Conservation (phyloP, 2,888 invertebrate genomes). For the Ernsta delagoae region DNA sequence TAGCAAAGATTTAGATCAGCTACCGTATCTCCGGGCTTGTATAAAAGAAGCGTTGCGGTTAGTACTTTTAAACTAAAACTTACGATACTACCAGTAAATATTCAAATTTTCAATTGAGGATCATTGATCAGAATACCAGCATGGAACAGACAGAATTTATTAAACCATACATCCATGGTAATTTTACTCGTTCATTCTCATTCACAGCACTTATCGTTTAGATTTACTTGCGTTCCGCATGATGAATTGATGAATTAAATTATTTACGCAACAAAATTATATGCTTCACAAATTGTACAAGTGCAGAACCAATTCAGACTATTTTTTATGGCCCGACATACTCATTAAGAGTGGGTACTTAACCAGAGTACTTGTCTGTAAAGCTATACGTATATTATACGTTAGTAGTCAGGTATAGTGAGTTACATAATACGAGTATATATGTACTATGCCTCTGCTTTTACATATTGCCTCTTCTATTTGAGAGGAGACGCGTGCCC, state of each 20-base stretch:
- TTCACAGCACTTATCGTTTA: slow-evolving; percentile 13
- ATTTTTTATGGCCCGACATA: slow-evolving; percentile 1
- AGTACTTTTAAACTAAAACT: slow-evolving; percentile 41
- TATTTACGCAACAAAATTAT: slow-evolving; percentile 24
- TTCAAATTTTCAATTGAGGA: no score
- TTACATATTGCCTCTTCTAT: no score
- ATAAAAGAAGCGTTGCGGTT: slow-evolving; percentile 91
- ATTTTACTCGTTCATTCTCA: neutral
- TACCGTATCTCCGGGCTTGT: slow-evolving; percentile 90
- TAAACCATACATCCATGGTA: neutral
- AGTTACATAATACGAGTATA: no score
- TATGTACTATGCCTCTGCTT: no score
- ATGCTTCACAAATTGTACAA: slow-evolving; percentile 22
- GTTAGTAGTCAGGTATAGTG: no score
- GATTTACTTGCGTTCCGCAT: slow-evolving; percentile 25
- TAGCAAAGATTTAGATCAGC: slow-evolving; percentile 85
- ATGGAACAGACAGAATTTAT: neutral
- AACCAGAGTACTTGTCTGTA: neutral
- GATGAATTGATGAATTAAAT: slow-evolving; percentile 20
- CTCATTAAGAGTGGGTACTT: neutral
- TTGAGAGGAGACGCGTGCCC: no score
- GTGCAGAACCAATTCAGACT: slow-evolving; percentile 2
- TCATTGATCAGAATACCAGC: no score
- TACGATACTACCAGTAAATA: no score
- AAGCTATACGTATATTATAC: neutral